phyloP scores from a whole-genome alignment of 2,797 vertebrate species.

The Hirundo rustica region DNA sequence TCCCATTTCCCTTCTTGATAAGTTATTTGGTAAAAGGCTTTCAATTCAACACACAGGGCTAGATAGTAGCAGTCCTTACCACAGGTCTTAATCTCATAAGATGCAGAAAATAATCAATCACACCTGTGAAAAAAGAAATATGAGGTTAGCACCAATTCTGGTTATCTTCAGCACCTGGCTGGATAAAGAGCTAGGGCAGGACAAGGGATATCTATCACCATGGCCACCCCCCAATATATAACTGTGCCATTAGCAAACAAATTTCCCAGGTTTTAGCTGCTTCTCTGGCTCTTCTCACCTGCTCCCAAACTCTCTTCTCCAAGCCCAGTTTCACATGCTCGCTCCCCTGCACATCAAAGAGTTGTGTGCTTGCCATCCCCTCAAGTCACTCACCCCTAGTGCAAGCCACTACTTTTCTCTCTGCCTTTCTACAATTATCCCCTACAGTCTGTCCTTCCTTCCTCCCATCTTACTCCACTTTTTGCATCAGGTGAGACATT shows the following conservation, averaged over 20 bases:
- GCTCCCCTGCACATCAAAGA: accelerated
- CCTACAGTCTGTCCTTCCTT: neutral
- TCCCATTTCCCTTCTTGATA: neutral
- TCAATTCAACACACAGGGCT: neutral
- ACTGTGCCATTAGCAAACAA: neutral
- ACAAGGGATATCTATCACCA: neutral
- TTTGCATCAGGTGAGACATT: neutral
- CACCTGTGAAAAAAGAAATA: neutral
- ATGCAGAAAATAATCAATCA: neutral
- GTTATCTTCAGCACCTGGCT: neutral
- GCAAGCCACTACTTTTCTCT: neutral
- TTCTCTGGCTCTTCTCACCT: neutral
- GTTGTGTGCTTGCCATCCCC: neutral
- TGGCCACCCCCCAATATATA: neutral
- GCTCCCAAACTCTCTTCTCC: neutral
- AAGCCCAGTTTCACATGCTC: neutral
- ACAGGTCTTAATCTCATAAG: neutral
- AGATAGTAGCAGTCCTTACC: neutral
- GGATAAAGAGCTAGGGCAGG: neutral
- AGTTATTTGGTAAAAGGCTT: neutral
- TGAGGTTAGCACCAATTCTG: accelerated
- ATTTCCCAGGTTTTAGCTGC: neutral
- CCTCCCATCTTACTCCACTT: neutral
- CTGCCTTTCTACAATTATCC: neutral
- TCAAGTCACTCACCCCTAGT: neutral